Evolutionary conservation across 2,888 invertebrate genomes (phyloP).

Genomic region (Tridacna crocea): DNA sequence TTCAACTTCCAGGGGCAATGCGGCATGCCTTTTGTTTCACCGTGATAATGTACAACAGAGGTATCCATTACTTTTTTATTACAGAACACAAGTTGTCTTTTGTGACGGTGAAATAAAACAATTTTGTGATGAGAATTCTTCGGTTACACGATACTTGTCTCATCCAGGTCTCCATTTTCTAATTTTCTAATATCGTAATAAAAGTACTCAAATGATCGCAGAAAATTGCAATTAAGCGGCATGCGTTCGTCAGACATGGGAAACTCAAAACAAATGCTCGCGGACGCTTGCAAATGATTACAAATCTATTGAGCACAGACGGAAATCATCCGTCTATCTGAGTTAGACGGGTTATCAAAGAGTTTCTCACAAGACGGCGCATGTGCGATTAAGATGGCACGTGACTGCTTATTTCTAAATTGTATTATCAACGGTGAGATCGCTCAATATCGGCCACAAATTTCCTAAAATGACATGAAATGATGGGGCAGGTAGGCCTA

Average conservation of each 20-base stretch:
- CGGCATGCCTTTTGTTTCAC: too few species aligned
- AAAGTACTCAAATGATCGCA: conserved; percentile 47
- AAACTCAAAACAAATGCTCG: conserved; percentile 56
- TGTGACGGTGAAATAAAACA: conserved; percentile 16
- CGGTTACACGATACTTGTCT: conserved; percentile 22
- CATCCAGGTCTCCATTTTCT: conserved; percentile 45
- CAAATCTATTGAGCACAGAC: conserved; percentile 36
- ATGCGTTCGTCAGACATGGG: conserved; percentile 49
- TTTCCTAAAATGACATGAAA: conserved; percentile 44
- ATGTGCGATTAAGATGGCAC: conserved; percentile 50
- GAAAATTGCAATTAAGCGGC: conserved; percentile 58
- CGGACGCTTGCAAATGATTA: conserved; percentile 28
- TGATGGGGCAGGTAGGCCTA: conserved; percentile 37
- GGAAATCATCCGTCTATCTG: conserved; percentile 35
- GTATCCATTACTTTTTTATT: conserved; percentile 16
- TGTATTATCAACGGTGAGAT: conserved; percentile 44
- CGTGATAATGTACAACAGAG: too few species aligned
- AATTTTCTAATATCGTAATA: conserved; percentile 59
- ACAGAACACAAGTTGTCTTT: conserved; percentile 13
- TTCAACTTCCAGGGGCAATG: too few species aligned
- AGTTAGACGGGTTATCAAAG: conserved; percentile 19
- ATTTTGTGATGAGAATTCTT: conserved; percentile 28
- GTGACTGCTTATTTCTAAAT: conserved; percentile 55
- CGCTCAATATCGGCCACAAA: conserved; percentile 46
- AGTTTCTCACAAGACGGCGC: conserved; percentile 42